Percentiles rank a stretch among this genome's conserved stretches.
Evolutionary conservation across 1,140 invertebrate genomes (phyloP).

Genomic region (Drosophila cardini): DNA sequence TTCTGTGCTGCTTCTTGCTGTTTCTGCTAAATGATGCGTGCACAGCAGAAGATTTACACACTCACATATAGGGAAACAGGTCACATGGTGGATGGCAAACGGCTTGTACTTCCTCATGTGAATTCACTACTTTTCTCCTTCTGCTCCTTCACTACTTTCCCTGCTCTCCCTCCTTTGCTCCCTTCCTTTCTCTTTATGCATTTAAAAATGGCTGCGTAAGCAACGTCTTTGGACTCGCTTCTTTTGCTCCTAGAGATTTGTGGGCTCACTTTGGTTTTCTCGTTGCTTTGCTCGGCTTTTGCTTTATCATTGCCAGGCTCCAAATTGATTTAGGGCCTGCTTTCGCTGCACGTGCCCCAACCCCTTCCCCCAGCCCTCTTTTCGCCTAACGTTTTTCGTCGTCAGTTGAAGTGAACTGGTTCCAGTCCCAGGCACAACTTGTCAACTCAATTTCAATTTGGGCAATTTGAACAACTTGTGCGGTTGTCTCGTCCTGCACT

Average conservation of each 20-base stretch:
- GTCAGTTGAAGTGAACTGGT: constrained; percentile 33
- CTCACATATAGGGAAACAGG: constrained; percentile 29
- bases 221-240: constrained; percentile 52
- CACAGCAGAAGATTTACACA: constrained; percentile 41
- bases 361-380: background rate
- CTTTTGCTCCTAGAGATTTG: constrained; percentile 49
- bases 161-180: background rate
- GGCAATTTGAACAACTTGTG: constrained; percentile 81
- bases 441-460: constrained; percentile 83
- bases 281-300: constrained; percentile 43
- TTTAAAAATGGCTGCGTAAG: constrained; percentile 75
- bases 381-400: background rate
- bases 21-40: constrained; percentile 61
- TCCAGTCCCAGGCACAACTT: constrained; percentile 65
- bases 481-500: constrained; percentile 49
- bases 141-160: background rate
- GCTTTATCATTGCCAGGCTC: constrained; percentile 48
- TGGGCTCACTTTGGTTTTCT: constrained; percentile 59
- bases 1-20: constrained; percentile 29
- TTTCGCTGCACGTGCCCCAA: background rate
- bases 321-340: constrained; percentile 73
- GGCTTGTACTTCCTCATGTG: background rate
- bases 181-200: constrained; percentile 75
- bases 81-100: constrained; percentile 40
- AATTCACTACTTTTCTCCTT: background rate